Conservation (phyloP, 2,113 vertebrate species). For the Epinephelus fuscoguttatus region DNA sequence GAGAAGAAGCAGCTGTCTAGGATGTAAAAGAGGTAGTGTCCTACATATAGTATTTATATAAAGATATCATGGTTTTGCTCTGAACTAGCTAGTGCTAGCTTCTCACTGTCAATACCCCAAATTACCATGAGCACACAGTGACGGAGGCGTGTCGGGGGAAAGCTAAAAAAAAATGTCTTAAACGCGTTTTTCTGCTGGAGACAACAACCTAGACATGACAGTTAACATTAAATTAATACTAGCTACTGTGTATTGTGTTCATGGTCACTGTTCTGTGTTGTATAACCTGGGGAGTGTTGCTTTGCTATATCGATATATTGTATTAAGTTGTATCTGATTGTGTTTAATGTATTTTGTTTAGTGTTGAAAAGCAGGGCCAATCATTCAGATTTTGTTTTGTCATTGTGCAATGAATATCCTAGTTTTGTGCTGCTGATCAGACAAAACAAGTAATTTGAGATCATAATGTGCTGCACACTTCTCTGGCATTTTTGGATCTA, state of each 20-base stretch:
- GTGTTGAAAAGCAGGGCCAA: background rate
- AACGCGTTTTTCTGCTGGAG: background rate
- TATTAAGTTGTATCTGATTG: background rate
- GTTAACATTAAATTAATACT: background rate
- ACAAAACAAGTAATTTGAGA: background rate
- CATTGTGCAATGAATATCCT: background rate
- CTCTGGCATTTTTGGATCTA: background rate
- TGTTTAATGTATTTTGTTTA: background rate
- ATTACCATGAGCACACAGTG: background rate
- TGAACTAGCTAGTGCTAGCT: slow-evolving; percentile 42
- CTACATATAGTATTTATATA: no score
- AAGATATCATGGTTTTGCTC: background rate
- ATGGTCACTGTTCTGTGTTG: background rate
- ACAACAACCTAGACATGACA: background rate
- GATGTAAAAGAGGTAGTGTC: slow-evolving; percentile 1
- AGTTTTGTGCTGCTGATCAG: background rate
- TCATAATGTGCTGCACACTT: background rate
- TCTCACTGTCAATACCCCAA: background rate
- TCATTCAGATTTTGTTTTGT: background rate
- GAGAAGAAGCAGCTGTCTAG: background rate
- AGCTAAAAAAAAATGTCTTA: background rate
- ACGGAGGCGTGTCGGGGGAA: background rate
- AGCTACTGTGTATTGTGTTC: background rate
- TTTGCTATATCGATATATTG: background rate
- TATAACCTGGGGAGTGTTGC: background rate